These are phyloP conservation scores for Alloplasta piceator DNA, from an alignment of 2,888 invertebrate species.

Conservation along the genomic window DNA sequence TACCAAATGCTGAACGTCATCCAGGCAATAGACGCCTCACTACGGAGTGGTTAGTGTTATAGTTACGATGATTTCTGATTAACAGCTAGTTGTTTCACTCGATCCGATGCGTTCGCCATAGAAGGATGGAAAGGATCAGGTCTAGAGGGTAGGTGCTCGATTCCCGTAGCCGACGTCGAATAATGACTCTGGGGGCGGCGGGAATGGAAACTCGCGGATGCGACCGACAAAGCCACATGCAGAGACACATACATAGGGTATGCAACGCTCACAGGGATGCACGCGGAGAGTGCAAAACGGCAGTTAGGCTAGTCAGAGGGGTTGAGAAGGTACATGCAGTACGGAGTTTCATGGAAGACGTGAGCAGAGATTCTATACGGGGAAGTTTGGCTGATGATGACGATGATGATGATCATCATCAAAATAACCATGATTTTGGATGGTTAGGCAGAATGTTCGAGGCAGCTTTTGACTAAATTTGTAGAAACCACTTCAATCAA, in stretches of 20 bases:
- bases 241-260: constrained; percentile 15
- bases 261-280: constrained; percentile 39
- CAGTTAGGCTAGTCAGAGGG: constrained; percentile 40
- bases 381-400: constrained; percentile 68
- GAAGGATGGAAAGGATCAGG: constrained; percentile 60
- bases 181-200: constrained; percentile 82
- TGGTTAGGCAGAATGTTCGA: constrained; percentile 64
- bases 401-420: constrained; percentile 73
- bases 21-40: background rate
- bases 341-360: constrained; percentile 60
- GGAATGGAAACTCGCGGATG: constrained; percentile 75
- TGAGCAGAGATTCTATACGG: constrained; percentile 52
- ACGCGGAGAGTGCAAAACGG: constrained; percentile 38
- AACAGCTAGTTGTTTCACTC: constrained; percentile 81
- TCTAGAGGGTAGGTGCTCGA: constrained; percentile 69
- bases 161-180: constrained; percentile 81
- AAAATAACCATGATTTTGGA: constrained; percentile 78
- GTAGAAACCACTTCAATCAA: background rate
- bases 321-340: constrained; percentile 59
- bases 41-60: background rate
- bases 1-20: background rate
- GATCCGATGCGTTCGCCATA: constrained; percentile 37
- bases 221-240: constrained; percentile 51
- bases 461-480: constrained; percentile 52
- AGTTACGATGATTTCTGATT: constrained; percentile 82